A percentile compares a stretch with the other conserved stretches of the same genome.
phyloP scores from a whole-genome alignment of 2,888 invertebrate genomes.

The Kryphioiulus occultus region DNA sequence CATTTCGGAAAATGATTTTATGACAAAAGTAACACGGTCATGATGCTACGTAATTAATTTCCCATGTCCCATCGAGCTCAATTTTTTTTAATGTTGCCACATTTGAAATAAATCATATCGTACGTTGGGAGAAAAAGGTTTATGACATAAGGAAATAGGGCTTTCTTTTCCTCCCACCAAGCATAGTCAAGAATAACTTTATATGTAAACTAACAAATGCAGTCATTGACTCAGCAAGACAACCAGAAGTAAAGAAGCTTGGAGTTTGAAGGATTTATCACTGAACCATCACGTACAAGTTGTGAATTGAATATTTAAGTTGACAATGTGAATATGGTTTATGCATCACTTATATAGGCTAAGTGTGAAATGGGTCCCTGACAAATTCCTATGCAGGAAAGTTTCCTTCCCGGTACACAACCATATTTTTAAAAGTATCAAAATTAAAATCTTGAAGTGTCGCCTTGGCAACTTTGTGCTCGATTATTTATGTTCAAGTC shows the following conservation, averaged over 20 bases:
- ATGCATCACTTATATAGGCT: neutral
- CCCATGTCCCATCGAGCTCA: too few relatives aligned
- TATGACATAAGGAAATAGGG: too few relatives aligned
- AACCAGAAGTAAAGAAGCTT: neutral
- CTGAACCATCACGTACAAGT: neutral
- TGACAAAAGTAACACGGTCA: too few relatives aligned
- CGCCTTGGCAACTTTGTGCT: neutral
- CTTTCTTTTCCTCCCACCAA: too few relatives aligned
- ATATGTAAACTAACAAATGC: too few relatives aligned
- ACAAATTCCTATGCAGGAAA: neutral
- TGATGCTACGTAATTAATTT: too few relatives aligned
- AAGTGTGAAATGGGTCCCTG: neutral
- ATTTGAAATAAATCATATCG: too few relatives aligned
- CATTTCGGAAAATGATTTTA: too few relatives aligned
- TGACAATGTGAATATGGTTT: neutral
- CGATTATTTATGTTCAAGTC: too few relatives aligned
- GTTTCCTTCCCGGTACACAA: neutral
- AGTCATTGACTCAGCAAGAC: neutral
- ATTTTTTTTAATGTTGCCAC: too few relatives aligned
- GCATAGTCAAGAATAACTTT: too few relatives aligned
- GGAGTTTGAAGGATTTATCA: constrained; percentile 7
- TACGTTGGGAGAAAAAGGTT: too few relatives aligned
- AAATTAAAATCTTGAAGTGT: neutral
- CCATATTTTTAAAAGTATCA: neutral
- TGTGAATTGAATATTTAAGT: constrained; percentile 19